Percentiles rank a stretch among this genome's conserved stretches.
Evolutionary conservation across 2,888 invertebrate species (phyloP).

Genomic region (Pristionchus arcanus): DNA sequence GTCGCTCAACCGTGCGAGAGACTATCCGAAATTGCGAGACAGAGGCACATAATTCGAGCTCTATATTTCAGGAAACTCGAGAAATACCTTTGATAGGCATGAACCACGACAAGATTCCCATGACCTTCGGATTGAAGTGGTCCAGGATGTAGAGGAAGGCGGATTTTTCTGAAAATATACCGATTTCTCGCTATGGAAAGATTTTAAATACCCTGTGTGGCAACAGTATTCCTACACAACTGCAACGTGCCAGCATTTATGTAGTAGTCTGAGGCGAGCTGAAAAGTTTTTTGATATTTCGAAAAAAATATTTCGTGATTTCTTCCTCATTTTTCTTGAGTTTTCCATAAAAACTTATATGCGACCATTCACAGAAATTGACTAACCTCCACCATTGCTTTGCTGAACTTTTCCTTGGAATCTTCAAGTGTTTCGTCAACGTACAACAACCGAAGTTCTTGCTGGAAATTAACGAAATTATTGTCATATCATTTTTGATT

Average conservation of each 20-base stretch:
- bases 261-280: conserved; percentile 19
- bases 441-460: conserved; percentile 70
- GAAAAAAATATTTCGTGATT: too few relatives aligned
- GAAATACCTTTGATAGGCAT: conserved; percentile 57
- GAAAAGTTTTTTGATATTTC: too few relatives aligned
- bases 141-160: conserved; percentile 71
- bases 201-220: background rate
- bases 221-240: background rate
- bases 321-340: too few relatives aligned
- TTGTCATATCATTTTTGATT: too few relatives aligned
- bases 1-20: too few relatives aligned
- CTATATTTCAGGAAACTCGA: too few relatives aligned
- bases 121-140: conserved; percentile 67
- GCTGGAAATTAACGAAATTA: conserved; percentile 55
- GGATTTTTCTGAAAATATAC: conserved; percentile 55
- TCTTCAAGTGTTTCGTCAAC: conserved; percentile 59
- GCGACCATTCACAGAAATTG: background rate
- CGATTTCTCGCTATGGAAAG: background rate
- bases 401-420: conserved; percentile 64
- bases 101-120: conserved; percentile 67
- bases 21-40: too few relatives aligned
- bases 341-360: too few relatives aligned
- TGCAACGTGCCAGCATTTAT: background rate
- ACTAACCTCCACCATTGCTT: conserved; percentile 63
- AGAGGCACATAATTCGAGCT: too few relatives aligned